These are phyloP conservation scores for Orthosia gracilis DNA, from an alignment of 2,888 invertebrate species.

Conservation along the genomic window DNA sequence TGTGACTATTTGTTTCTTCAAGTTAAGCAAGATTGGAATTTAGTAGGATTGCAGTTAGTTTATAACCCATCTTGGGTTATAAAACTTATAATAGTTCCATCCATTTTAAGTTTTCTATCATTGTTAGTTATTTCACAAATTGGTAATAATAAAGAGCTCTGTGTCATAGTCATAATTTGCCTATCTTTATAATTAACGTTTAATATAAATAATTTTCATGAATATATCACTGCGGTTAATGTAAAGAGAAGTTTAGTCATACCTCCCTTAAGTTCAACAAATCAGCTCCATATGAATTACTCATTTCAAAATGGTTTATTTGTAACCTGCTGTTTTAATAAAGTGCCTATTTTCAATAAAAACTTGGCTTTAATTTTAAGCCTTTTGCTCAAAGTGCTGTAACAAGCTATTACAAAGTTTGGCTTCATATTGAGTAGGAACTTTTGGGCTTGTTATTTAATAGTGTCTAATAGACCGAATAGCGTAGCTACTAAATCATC, in stretches of 20 bases:
- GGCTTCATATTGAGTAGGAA: slow-evolving; percentile 17
- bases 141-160: neutral
- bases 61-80: no score
- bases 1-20: slow-evolving; percentile 12
- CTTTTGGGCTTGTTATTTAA: slow-evolving; percentile 20
- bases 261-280: slow-evolving; percentile 14
- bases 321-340: neutral
- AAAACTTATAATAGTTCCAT: neutral
- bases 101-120: neutral
- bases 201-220: neutral
- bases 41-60: neutral
- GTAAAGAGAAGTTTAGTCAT: slow-evolving; percentile 18
- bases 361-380: slow-evolving; percentile 34
- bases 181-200: neutral
- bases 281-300: slow-evolving; percentile 12
- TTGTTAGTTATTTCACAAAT: neutral
- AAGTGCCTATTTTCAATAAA: neutral
- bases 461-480: neutral
- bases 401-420: slow-evolving; percentile 21
- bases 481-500: slow-evolving; percentile 1
- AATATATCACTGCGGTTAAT: slow-evolving; percentile 5
- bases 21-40: slow-evolving; percentile 4
- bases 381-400: slow-evolving; percentile 25
- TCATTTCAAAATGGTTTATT: slow-evolving; percentile 16
- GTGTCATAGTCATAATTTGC: slow-evolving; percentile 1